Evolutionary conservation across 2,797 vertebrate species (phyloP).

Genomic region (Ceyx erithaca): DNA sequence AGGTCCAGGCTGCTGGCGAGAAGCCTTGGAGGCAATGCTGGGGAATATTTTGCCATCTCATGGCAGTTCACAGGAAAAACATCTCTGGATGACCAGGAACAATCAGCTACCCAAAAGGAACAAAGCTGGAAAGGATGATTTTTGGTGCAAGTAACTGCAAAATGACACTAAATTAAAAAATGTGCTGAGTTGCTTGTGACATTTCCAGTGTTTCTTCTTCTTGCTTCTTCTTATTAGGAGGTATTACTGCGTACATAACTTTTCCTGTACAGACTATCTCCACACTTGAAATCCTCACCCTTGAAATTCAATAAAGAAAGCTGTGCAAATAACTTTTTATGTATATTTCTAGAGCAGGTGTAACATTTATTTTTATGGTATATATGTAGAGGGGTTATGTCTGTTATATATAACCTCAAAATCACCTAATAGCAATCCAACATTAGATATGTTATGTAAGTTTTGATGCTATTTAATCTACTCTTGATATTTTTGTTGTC

Average conservation of each 20-base stretch:
- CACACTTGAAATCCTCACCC: background rate
- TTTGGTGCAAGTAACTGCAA: background rate
- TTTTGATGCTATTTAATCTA: background rate
- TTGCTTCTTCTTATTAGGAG: background rate
- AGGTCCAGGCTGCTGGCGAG: background rate
- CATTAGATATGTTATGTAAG: background rate
- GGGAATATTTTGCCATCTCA: background rate
- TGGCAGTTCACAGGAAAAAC: background rate
- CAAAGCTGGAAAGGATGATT: background rate
- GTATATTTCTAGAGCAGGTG: background rate
- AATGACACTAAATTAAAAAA: background rate
- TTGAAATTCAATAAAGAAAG: background rate
- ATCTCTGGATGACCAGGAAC: background rate
- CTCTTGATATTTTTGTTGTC: background rate
- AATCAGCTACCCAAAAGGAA: rapidly evolving
- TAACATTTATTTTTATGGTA: background rate
- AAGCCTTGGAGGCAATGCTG: rapidly evolving
- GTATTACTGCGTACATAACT: no score
- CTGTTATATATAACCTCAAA: background rate
- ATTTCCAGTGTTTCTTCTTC: background rate
- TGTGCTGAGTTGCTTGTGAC: background rate
- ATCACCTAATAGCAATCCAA: background rate
- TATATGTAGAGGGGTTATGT: background rate
- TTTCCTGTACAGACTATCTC: background rate
- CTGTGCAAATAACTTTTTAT: background rate